Evolutionary conservation across 1,140 invertebrate species (phyloP), one percentile per base, ranked within the genome.

Genomic region (Ostrea denselamellosa): DNA sequence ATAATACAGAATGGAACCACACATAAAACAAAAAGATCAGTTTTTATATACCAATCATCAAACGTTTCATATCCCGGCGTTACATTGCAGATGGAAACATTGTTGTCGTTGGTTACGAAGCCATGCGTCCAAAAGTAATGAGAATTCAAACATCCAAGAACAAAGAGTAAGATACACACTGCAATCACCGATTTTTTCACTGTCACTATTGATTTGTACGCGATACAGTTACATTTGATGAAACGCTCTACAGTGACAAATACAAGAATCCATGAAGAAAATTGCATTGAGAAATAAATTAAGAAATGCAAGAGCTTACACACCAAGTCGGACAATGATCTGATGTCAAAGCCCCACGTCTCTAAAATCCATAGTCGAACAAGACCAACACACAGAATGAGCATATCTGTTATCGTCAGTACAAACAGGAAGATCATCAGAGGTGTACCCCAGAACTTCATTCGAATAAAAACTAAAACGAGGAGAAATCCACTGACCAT

Each of bases 221-320:
- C 83, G 0, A 91, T 92, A 83, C 88, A 85, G 71, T 86, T 89
- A 2, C 90, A 89, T 83, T 90, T 89, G 12, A 93, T 12, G 9
- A 91, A 89, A n/a, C 93, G 88, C 85, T 93, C 92, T 2, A 92
- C 28, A 0, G 92, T 90, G 0, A 93, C 89, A 14, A 88, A 86
- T 17, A 92, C 92, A 14, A 93, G 88, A 58, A 92, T 92, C 93
- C 93, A 93, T 0, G 93, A 91, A 0, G 92, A 93, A 81, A 87
- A 90, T 65, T 93, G 90, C 89, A 92, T 89, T 7, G 87, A 85
- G 17, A 89, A 62, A 86, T 93, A 93, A 2, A 92, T 85, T 7
- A 91, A 14, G 77, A 92, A 93, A 4, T 90, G 83, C 84, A 91
- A 62, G 0, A 92, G 22, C 85, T 90, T 91, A 85, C 93, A 93